Evolutionary conservation across 2,113 vertebrate genomes (phyloP), one percentile per base, ranked within the genome.

Genomic region (Psammodynastes pulverulentus): DNA sequence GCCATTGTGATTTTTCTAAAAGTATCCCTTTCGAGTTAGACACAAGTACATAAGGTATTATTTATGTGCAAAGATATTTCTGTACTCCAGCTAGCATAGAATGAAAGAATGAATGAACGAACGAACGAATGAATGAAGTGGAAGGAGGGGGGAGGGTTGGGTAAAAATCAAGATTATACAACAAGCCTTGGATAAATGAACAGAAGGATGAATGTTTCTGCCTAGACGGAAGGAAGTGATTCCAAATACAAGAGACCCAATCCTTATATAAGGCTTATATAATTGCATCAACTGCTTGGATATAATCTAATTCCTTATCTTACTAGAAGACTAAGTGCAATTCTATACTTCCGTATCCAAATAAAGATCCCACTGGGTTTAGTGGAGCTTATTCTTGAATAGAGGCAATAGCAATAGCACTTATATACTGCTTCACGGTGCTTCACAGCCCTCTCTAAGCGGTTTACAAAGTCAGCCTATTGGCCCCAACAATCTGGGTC

Each of bases 241-340:
- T 91, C 53, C 91, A 94, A 72, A 48, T 86, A 29, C n/a, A 91
- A 93, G 72, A 53, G 0, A 92, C 4, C 46, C 45, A 52, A 0
- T 92, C 72, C 39, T 91, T 90, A 85, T 0, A 0, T n/a, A n/a
- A n/a, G n/a, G 24, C 13, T 93, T 58, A 93, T 53, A 56, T 92
- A 93, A 95, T 93, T 29, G 87, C 58, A 92, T n/a, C n/a, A 90
- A 89, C 52, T 90, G 84, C 56, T 85, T 89, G 39, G 92, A n/a
- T 9, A 23, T 51, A 24, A 46, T 56, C 34, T 43, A 43, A 51
- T 51, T 79, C 46, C n/a, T 87, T 87, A 84, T 89, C 62, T 90
- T 91, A 92, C 3, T 45, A n/a, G 54, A 79, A 87, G 84, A 26
- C 87, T 54, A 54, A 87, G 52, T 54, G 51, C 34, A 43, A 26